Conservation (phyloP, 2,797 vertebrate species). For the Alfaro cultratus region DNA sequence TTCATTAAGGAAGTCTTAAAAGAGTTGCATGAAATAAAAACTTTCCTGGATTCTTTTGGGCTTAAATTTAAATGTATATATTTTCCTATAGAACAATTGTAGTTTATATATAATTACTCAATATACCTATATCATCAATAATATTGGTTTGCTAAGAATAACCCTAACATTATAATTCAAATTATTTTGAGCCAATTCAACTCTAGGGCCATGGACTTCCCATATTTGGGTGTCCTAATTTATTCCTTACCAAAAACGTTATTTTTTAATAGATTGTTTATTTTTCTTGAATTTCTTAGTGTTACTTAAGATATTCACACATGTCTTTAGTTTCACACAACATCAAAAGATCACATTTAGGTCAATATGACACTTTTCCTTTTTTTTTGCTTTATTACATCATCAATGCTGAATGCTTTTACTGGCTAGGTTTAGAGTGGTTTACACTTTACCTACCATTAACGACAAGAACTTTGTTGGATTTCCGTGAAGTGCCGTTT, state of each 20-base stretch:
- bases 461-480: background rate
- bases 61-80: slow-evolving; percentile 8
- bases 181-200: background rate
- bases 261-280: background rate
- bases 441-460: background rate
- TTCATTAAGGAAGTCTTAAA: slow-evolving; percentile 22
- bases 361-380: background rate
- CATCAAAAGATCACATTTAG: background rate
- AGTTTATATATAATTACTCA: background rate
- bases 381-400: background rate
- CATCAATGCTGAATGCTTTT: background rate
- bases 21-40: slow-evolving; percentile 11
- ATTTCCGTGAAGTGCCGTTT: background rate
- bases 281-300: background rate
- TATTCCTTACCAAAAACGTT: background rate
- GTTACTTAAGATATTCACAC: background rate
- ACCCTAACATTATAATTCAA: too few relatives aligned
- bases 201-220: too few relatives aligned
- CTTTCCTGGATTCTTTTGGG: slow-evolving; percentile 10
- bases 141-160: background rate
- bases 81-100: background rate
- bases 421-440: background rate
- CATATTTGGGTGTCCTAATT: background rate
- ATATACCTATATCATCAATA: background rate
- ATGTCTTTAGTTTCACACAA: too few relatives aligned